Conservation (phyloP, 2,797 vertebrate genomes). For the Pteronotus mesoamericanus region DNA sequence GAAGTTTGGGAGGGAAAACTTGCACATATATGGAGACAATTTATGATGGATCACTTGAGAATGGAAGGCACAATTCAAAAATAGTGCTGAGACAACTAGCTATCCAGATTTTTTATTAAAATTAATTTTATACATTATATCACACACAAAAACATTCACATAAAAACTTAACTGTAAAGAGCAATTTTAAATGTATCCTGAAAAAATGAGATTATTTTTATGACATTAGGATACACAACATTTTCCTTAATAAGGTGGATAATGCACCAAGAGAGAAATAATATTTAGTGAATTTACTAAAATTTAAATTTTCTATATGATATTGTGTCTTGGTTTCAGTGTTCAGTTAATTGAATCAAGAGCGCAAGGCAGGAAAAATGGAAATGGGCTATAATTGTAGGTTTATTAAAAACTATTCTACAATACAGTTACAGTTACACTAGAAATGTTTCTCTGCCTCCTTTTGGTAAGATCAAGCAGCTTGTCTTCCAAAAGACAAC, state of each 20-base stretch:
- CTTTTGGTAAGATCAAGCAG: neutral
- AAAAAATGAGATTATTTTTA: neutral
- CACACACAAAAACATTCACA: neutral
- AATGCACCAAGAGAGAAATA: neutral
- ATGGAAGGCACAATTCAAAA: neutral
- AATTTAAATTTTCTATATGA: neutral
- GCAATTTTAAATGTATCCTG: neutral
- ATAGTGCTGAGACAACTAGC: neutral
- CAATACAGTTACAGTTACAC: neutral
- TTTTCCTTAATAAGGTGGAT: neutral
- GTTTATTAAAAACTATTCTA: neutral
- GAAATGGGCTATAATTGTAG: neutral
- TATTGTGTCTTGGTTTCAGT: neutral
- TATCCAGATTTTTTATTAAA: neutral
- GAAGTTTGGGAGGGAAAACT: neutral
- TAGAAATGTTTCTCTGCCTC: neutral
- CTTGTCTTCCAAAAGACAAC: neutral
- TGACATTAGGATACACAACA: neutral
- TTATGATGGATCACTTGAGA: neutral
- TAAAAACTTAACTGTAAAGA: neutral
- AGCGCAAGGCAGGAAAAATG: neutral
- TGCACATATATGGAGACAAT: neutral
- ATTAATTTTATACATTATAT: neutral
- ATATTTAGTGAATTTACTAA: neutral
- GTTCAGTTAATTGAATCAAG: neutral